Evolutionary conservation across 2,797 vertebrate species (phyloP).

Genomic region (Anas acuta): DNA sequence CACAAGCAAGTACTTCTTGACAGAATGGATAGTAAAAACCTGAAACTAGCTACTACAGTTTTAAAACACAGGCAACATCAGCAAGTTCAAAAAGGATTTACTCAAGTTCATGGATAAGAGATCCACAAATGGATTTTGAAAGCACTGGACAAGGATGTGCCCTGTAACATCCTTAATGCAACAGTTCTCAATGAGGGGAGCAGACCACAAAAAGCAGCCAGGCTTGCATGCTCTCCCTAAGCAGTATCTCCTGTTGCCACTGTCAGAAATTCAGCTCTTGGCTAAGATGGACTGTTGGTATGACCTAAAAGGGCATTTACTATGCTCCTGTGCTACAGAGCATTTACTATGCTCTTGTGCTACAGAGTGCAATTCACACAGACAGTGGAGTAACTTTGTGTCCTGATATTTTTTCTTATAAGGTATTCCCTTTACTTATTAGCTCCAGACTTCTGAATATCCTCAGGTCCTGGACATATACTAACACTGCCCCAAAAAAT

Average conservation of each 20-base stretch:
- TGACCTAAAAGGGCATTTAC: neutral
- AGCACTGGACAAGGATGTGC: neutral
- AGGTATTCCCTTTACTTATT: neutral
- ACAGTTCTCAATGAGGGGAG: neutral
- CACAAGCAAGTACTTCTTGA: neutral
- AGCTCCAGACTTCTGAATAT: neutral
- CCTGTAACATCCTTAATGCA: neutral
- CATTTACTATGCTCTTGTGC: fast-evolving
- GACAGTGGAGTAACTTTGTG: neutral
- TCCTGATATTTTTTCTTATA: neutral
- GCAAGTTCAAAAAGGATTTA: neutral
- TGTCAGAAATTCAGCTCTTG: neutral
- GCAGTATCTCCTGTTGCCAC: neutral
- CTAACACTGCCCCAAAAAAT: neutral
- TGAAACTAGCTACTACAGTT: neutral
- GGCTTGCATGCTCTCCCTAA: neutral
- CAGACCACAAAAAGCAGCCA: neutral
- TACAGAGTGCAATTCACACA: neutral
- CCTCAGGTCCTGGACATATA: neutral
- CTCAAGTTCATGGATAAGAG: neutral
- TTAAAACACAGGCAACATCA: neutral
- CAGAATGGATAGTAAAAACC: neutral
- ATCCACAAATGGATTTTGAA: neutral
- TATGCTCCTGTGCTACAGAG: neutral
- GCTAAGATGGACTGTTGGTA: neutral